These are phyloP conservation scores for Catostomus latipinnis DNA, from an alignment of 2,797 vertebrate species.

Conservation along the genomic window DNA sequence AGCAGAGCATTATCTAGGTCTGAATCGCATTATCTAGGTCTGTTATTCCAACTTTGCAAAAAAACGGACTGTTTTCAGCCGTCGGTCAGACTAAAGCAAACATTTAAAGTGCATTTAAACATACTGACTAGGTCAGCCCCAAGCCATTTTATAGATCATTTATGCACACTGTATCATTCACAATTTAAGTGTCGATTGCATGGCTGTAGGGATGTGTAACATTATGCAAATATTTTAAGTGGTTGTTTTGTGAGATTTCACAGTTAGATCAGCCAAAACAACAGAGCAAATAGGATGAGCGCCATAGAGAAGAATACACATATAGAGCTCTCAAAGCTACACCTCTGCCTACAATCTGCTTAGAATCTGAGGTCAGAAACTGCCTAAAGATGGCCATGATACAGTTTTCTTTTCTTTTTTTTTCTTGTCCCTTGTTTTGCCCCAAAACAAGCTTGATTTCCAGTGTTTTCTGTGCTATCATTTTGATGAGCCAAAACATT, in stretches of 20 bases:
- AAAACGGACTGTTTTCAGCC: no score
- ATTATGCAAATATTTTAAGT: not conserved
- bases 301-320: constrained; percentile 11
- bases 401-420: not conserved
- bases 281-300: not conserved
- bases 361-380: constrained; percentile 13
- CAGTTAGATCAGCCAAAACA: not conserved
- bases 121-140: no score
- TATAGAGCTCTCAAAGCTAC: constrained; percentile 5
- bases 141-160: not conserved
- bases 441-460: not conserved
- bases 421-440: constrained; percentile 5
- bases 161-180: not conserved
- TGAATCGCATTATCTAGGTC: no score
- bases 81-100: no score
- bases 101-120: no score
- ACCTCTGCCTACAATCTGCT: constrained; percentile 1
- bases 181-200: not conserved
- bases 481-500: not conserved
- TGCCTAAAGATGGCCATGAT: constrained; percentile 21
- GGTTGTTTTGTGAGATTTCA: not conserved
- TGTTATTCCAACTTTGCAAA: no score
- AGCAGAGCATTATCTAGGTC: no score
- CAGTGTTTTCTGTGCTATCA: not conserved
- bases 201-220: not conserved